Evolutionary conservation across 2,888 invertebrate species (phyloP).

Genomic region (Pterostichus madidus): DNA sequence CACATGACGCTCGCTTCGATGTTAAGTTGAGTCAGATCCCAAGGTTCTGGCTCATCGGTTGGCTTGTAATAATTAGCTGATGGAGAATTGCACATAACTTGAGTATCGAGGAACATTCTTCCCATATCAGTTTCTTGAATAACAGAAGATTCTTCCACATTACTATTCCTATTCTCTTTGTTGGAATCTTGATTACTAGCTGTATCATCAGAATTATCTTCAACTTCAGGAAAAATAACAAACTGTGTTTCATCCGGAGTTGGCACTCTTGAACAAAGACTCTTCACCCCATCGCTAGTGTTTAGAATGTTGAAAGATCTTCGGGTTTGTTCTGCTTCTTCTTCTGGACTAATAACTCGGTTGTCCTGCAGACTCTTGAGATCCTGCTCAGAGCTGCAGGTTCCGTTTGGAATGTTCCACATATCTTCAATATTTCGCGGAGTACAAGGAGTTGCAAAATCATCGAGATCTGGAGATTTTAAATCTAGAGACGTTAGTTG

Average conservation of each 20-base stretch:
- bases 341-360: constrained; percentile 70
- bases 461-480: constrained; percentile 86
- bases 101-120: constrained; percentile 79
- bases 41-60: constrained; percentile 90
- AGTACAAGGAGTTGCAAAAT: constrained; percentile 84
- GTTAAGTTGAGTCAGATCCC: constrained; percentile 91
- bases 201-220: constrained; percentile 75
- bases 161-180: constrained; percentile 68
- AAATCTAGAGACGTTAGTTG: constrained; percentile 86
- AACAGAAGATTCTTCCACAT: constrained; percentile 69
- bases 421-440: constrained; percentile 82
- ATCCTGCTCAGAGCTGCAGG: constrained; percentile 64
- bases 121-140: constrained; percentile 72
- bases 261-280: constrained; percentile 73
- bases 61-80: constrained; percentile 89
- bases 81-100: constrained; percentile 79
- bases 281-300: constrained; percentile 75
- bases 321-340: constrained; percentile 68
- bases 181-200: constrained; percentile 32
- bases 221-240: constrained; percentile 80
- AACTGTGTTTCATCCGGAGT: constrained; percentile 78
- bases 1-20: constrained; percentile 94
- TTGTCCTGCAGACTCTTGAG: constrained; percentile 71
- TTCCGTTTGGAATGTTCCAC: constrained; percentile 78
- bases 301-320: constrained; percentile 72